Conservation (phyloP, 2,797 vertebrate species). For the Melanotaenia nigrans region DNA sequence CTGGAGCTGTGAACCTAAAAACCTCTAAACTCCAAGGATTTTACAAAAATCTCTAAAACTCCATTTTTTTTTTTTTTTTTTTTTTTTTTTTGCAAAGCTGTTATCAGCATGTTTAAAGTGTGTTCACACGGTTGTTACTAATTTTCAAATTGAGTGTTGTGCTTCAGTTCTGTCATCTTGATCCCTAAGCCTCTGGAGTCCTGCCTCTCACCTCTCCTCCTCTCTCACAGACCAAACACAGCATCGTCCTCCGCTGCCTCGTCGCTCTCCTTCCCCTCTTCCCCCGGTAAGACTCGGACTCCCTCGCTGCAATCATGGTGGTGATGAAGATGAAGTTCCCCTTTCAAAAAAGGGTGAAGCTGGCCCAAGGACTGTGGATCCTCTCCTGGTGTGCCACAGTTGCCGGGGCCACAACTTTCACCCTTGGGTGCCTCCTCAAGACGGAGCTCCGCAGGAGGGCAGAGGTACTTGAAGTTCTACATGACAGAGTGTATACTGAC, state of each 20-base stretch:
- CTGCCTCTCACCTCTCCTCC: slow-evolving; percentile 39
- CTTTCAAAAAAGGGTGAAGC: slow-evolving; percentile 85
- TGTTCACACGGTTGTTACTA: neutral
- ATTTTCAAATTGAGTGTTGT: slow-evolving; percentile 4
- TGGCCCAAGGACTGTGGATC: slow-evolving; percentile 86
- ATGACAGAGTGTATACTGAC: neutral
- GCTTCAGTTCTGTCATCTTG: slow-evolving; percentile 4
- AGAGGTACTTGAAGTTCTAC: slow-evolving; percentile 74
- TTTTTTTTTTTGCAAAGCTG: slow-evolving; percentile 4
- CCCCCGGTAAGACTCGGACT: slow-evolving; percentile 58
- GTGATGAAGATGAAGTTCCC: slow-evolving; percentile 88
- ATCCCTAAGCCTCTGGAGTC: slow-evolving; percentile 11
- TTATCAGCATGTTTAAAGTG: slow-evolving; percentile 2
- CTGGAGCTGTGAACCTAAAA: slow-evolving; percentile 13
- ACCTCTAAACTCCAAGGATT: neutral
- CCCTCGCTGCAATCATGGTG: slow-evolving; percentile 79
- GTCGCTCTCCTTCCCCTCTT: slow-evolving; percentile 67
- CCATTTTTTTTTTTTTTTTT: neutral
- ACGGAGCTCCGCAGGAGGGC: slow-evolving; percentile 83
- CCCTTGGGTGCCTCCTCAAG: slow-evolving; percentile 85
- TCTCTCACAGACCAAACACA: slow-evolving; percentile 53
- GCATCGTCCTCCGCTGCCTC: slow-evolving; percentile 43
- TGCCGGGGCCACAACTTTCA: slow-evolving; percentile 83
- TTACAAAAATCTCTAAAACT: neutral
- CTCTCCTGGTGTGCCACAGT: slow-evolving; percentile 83